Percentiles rank a stretch among this genome's conserved stretches.
These are phyloP conservation scores for Trisateles emortualis DNA, from an alignment of 2,888 invertebrate species.

Conservation along the genomic window DNA sequence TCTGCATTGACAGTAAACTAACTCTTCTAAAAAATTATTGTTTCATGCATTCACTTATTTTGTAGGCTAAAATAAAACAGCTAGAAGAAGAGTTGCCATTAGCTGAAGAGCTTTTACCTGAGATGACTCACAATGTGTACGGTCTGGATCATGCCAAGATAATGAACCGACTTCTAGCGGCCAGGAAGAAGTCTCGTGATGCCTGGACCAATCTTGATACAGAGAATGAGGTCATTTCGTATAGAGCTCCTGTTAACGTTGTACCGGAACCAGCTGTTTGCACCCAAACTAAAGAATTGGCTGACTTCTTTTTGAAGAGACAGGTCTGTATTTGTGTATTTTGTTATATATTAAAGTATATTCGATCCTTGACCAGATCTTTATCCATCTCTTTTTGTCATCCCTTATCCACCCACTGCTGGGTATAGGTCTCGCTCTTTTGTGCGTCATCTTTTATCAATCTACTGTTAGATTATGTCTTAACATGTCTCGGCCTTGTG, in stretches of 20 bases:
- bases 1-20: no score
- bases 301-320: constrained; percentile 85
- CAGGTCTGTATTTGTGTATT: constrained; percentile 60
- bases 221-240: constrained; percentile 66
- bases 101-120: constrained; percentile 84
- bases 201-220: constrained; percentile 79
- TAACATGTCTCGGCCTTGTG: no score
- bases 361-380: no score
- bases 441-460: no score
- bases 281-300: constrained; percentile 81
- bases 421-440: no score
- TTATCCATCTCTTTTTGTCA: no score
- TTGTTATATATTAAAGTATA: no score
- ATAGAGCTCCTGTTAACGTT: constrained; percentile 52
- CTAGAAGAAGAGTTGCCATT: constrained; percentile 68
- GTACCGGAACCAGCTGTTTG: constrained; percentile 49
- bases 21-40: no score
- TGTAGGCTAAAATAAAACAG: constrained; percentile 75
- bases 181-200: constrained; percentile 83
- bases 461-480: no score
- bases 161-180: constrained; percentile 84
- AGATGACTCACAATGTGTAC: constrained; percentile 91
- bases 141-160: constrained; percentile 90
- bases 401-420: no score
- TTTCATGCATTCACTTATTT: neutral